A percentile compares a stretch with the other conserved stretches of the same genome.
phyloP scores from a whole-genome alignment of 2,113 vertebrate genomes.

The Atractosteus spatula region DNA sequence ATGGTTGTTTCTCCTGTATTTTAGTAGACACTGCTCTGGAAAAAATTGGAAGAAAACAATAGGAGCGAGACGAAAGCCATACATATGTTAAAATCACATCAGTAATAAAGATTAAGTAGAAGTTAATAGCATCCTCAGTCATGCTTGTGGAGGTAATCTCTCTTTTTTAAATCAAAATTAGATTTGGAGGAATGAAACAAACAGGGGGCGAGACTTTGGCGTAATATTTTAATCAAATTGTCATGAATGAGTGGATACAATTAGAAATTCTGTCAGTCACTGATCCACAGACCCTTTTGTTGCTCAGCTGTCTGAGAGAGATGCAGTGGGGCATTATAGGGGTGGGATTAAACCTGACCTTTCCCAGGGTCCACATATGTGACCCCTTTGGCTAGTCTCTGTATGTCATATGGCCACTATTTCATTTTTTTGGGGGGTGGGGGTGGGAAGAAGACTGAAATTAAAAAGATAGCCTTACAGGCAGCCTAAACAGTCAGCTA shows the following conservation, averaged over 20 bases:
- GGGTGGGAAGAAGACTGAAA: constrained; percentile 3
- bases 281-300: constrained; percentile 79
- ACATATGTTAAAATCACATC: constrained; percentile 94
- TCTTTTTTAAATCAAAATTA: constrained; percentile 98
- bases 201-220: constrained; percentile 96
- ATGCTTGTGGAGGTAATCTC: constrained; percentile 96
- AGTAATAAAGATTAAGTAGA: constrained; percentile 99
- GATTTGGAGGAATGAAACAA: constrained; percentile 97
- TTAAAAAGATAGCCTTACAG: constrained; percentile 7
- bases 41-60: constrained; percentile 64
- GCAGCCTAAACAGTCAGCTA: constrained; percentile 16
- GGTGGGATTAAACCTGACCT: constrained; percentile 73
- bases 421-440: constrained; percentile 10
- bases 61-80: constrained; percentile 76
- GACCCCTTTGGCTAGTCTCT: constrained; percentile 63
- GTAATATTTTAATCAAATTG: constrained; percentile 99
- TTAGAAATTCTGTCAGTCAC: constrained; percentile 99
- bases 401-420: constrained; percentile 54
- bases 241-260: constrained; percentile 99
- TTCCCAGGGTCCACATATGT: constrained; percentile 66
- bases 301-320: constrained; percentile 71
- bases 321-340: constrained; percentile 54
- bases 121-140: constrained; percentile 97
- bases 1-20: constrained; percentile 43
- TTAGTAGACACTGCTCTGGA: constrained; percentile 60